These are phyloP conservation scores for Ataeniobius toweri DNA, from an alignment of 2,797 vertebrate genomes.

Conservation along the genomic window DNA sequence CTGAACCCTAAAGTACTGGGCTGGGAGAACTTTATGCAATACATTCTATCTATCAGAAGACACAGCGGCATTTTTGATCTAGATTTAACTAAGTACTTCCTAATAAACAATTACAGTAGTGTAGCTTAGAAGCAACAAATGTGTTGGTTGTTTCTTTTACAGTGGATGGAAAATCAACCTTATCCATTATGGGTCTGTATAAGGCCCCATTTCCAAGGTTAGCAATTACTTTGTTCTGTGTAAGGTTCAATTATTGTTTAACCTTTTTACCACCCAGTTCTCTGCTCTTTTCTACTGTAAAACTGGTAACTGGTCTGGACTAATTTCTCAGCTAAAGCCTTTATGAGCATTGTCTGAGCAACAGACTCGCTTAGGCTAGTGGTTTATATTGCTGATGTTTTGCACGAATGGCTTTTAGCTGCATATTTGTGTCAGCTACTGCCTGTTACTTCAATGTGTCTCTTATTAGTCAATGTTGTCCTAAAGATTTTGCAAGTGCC, in stretches of 20 bases:
- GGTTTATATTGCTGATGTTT: constrained; percentile 53
- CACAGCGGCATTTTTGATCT: background rate
- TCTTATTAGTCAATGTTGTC: constrained; percentile 59
- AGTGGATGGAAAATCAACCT: background rate
- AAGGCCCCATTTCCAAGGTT: background rate
- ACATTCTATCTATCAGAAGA: background rate
- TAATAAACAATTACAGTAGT: background rate
- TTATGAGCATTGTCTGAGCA: constrained; percentile 24
- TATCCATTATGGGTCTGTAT: background rate
- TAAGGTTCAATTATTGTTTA: background rate
- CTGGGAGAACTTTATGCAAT: background rate
- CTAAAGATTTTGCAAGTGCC: constrained; percentile 38
- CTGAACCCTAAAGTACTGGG: background rate
- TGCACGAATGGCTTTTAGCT: constrained; percentile 60
- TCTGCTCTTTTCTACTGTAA: constrained; percentile 14
- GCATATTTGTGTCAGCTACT: constrained; percentile 56
- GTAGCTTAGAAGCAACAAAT: background rate
- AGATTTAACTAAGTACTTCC: background rate
- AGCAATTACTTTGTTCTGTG: background rate
- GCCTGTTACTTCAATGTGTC: constrained; percentile 46
- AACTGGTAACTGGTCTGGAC: background rate
- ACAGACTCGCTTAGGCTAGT: constrained; percentile 62
- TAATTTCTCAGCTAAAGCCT: background rate
- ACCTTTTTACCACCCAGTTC: background rate
- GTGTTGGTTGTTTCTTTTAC: background rate